Conservation (phyloP, 2,797 vertebrate genomes). For the Arctocebus calabarensis region DNA sequence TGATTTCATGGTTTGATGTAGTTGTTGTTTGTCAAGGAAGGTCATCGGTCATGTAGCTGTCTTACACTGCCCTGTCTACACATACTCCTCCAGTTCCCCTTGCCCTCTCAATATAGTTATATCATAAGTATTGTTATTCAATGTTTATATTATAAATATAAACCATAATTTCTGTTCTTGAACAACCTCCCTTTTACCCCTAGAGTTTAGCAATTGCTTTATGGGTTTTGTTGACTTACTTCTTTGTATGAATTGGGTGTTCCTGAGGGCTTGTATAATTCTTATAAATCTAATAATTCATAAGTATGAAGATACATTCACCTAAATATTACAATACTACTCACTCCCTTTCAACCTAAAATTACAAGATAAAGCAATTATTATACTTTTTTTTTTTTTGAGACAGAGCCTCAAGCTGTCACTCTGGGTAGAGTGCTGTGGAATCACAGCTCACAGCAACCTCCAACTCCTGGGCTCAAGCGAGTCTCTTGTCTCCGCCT, state of each 20-base stretch:
- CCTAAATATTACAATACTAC: slow-evolving; percentile 41
- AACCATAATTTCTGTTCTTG: slow-evolving; percentile 12
- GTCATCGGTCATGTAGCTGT: not conserved
- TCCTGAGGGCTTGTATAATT: slow-evolving; percentile 43
- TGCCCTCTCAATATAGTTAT: not conserved
- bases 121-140: not conserved
- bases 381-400: slow-evolving; percentile 21
- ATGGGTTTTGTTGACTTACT: slow-evolving; percentile 20
- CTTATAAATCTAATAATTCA: slow-evolving; percentile 27
- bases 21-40: not conserved
- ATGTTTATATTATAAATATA: slow-evolving; percentile 51
- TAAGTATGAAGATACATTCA: not conserved
- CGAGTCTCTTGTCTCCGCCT: too few relatives aligned
- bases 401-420: too few relatives aligned
- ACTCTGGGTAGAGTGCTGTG: too few relatives aligned
- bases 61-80: not conserved
- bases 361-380: slow-evolving; percentile 34
- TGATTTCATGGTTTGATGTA: not conserved
- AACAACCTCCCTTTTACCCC: not conserved
- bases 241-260: not conserved
- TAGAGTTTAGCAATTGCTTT: slow-evolving; percentile 30
- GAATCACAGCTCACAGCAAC: too few relatives aligned
- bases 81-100: not conserved
- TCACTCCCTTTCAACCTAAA: slow-evolving; percentile 6
- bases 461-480: too few relatives aligned